Conservation (phyloP, 2,113 vertebrate genomes). For the Pleuronectes platessa region DNA sequence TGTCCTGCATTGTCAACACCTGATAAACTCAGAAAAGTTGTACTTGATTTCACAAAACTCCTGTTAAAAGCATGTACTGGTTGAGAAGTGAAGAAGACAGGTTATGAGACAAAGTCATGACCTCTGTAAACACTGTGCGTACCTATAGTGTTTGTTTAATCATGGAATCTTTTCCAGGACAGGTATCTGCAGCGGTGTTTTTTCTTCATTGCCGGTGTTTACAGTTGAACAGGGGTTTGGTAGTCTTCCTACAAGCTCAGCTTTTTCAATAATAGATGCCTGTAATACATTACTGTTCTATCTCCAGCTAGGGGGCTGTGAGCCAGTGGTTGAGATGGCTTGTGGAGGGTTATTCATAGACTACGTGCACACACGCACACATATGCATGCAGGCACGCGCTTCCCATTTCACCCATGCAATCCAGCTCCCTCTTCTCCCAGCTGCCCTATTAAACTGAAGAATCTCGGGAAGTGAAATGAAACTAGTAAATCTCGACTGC, state of each 20-base stretch:
- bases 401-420: constrained; percentile 73
- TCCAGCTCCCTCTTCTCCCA: constrained; percentile 68
- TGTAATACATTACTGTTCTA: constrained; percentile 70
- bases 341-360: constrained; percentile 69
- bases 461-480: constrained; percentile 82
- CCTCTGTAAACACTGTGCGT: background rate
- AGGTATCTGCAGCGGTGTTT: constrained; percentile 16
- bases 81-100: background rate
- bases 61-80: background rate
- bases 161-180: constrained; percentile 11
- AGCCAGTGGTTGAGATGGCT: constrained; percentile 69
- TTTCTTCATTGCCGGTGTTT: constrained; percentile 50
- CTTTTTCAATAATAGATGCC: constrained; percentile 78
- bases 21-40: background rate
- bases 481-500: constrained; percentile 81
- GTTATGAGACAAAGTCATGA: constrained; percentile 1
- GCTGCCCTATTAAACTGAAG: constrained; percentile 82
- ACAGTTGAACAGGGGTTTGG: constrained; percentile 70
- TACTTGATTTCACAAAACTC: background rate
- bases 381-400: constrained; percentile 36
- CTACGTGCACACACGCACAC: constrained; percentile 32
- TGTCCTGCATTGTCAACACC: background rate
- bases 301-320: constrained; percentile 74
- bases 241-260: constrained; percentile 63
- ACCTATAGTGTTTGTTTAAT: background rate